A percentile compares a stretch with the other conserved stretches of the same genome.
phyloP scores from a whole-genome alignment of 2,888 invertebrate species.

The Lissonota sp. region DNA sequence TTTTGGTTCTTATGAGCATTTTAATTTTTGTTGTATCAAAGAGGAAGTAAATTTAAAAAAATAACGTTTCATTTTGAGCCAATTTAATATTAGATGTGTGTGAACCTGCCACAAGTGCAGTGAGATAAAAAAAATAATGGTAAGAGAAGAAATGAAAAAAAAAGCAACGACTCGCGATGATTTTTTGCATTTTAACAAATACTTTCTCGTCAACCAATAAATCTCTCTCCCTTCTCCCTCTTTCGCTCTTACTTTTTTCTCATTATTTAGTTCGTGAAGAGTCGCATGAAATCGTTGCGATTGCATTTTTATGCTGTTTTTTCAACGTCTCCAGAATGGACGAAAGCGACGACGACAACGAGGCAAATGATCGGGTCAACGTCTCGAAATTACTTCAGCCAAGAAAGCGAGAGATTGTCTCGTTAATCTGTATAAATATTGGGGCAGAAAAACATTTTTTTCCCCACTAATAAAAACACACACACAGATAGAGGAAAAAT shows the following conservation, averaged over 20 bases:
- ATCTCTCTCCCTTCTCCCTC: slow-evolving; percentile 1
- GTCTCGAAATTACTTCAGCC: slow-evolving; percentile 53
- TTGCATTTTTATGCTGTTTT: slow-evolving; percentile 15
- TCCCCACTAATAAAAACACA: too few relatives aligned
- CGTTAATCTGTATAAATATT: slow-evolving; percentile 20
- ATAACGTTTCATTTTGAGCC: not conserved
- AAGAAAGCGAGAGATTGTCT: slow-evolving; percentile 17
- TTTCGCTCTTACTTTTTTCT: not conserved
- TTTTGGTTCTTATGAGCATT: not conserved
- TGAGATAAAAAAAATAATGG: slow-evolving; percentile 10
- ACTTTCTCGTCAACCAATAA: not conserved
- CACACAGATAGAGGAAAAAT: too few relatives aligned
- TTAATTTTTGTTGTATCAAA: too few relatives aligned
- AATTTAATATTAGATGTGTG: not conserved
- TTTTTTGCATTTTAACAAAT: not conserved
- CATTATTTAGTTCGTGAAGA: slow-evolving; percentile 14
- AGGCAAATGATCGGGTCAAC: slow-evolving; percentile 63
- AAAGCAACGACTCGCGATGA: not conserved
- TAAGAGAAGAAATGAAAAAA: slow-evolving; percentile 12
- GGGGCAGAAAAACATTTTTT: too few relatives aligned
- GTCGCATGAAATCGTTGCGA: not conserved
- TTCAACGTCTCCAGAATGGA: slow-evolving; percentile 4
- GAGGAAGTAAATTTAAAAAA: not conserved
- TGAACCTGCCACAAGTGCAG: not conserved
- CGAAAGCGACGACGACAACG: slow-evolving; percentile 38